phyloP scores from a whole-genome alignment of 2,113 vertebrate species.

The Chauna torquata region DNA sequence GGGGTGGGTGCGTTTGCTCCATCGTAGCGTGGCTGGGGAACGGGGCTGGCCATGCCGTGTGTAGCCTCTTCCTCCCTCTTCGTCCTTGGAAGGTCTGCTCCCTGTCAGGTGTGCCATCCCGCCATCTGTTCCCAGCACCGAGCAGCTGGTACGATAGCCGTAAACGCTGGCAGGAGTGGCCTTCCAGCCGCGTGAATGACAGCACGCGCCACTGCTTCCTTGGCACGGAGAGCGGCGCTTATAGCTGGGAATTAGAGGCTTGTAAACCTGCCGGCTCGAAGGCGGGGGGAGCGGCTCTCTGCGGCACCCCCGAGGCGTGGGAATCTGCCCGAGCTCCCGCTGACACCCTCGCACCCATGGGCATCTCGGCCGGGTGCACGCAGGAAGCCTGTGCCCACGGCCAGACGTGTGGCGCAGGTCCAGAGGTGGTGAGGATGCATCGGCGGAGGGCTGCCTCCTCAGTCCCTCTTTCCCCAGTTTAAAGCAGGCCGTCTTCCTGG shows the following conservation, averaged over 20 bases:
- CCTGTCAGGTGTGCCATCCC: constrained; percentile 72
- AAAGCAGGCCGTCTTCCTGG: background rate
- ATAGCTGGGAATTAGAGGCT: constrained; percentile 72
- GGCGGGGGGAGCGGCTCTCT: background rate
- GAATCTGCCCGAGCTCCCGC: background rate
- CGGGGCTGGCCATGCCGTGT: background rate
- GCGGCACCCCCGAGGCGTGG: background rate
- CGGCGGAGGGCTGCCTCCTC: background rate
- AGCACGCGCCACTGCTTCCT: constrained; percentile 66
- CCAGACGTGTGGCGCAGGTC: fast-evolving
- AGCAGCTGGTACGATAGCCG: constrained; percentile 69
- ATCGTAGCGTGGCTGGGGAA: background rate
- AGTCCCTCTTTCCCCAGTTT: background rate
- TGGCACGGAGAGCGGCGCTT: constrained; percentile 66
- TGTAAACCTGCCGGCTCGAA: constrained; percentile 57
- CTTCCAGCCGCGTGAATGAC: constrained; percentile 76
- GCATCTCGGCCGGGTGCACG: fast-evolving
- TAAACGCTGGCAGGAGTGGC: constrained; percentile 72
- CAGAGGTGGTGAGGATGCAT: background rate
- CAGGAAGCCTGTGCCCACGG: fast-evolving
- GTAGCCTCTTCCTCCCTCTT: constrained; percentile 48
- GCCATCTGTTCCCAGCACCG: constrained; percentile 77
- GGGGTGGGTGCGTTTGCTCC: background rate
- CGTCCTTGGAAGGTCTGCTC: constrained; percentile 78
- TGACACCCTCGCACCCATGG: background rate